Percentiles rank a stretch among this genome's conserved stretches.
Conservation (phyloP, 2,888 invertebrate genomes). For the Ennomos fuscantarius region DNA sequence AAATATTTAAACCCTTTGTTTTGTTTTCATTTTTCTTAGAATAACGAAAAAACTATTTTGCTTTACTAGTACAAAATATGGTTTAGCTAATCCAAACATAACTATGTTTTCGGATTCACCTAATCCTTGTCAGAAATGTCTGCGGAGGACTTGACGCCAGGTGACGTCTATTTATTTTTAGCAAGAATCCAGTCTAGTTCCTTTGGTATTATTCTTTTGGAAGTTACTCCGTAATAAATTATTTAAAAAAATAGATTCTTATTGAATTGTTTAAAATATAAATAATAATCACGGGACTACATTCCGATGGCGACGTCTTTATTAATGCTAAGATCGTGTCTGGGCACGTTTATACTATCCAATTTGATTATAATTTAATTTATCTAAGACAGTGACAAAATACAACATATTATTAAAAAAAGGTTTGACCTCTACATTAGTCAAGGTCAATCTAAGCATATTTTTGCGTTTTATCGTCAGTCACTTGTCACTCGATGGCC, state of each 20-base stretch:
- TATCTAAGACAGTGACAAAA: slow-evolving; percentile 22
- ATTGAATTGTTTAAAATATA: neutral
- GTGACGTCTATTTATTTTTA: neutral
- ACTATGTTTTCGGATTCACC: too few relatives aligned
- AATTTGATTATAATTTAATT: slow-evolving; percentile 22
- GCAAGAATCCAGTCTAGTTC: slow-evolving; percentile 1
- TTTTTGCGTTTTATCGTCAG: slow-evolving; percentile 33
- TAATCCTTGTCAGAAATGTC: too few relatives aligned
- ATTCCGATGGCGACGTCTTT: neutral
- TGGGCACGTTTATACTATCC: slow-evolving; percentile 22
- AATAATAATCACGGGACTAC: slow-evolving; percentile 10
- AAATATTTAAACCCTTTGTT: too few relatives aligned
- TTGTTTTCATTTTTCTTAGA: too few relatives aligned
- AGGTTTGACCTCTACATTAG: slow-evolving; percentile 27
- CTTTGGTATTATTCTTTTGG: slow-evolving; percentile 8
- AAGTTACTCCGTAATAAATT: slow-evolving; percentile 8
- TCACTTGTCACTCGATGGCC: slow-evolving; percentile 28
- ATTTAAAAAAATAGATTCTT: neutral
- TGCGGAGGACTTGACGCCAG: too few relatives aligned
- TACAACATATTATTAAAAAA: slow-evolving; percentile 25
- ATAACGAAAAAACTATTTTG: too few relatives aligned
- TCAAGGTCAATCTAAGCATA: slow-evolving; percentile 33
- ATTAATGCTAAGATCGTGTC: slow-evolving; percentile 19
- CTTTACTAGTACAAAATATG: too few relatives aligned
- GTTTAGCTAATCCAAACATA: too few relatives aligned